phyloP scores from a whole-genome alignment of 2,113 vertebrate species.

The Petrocephalus zakoni region DNA sequence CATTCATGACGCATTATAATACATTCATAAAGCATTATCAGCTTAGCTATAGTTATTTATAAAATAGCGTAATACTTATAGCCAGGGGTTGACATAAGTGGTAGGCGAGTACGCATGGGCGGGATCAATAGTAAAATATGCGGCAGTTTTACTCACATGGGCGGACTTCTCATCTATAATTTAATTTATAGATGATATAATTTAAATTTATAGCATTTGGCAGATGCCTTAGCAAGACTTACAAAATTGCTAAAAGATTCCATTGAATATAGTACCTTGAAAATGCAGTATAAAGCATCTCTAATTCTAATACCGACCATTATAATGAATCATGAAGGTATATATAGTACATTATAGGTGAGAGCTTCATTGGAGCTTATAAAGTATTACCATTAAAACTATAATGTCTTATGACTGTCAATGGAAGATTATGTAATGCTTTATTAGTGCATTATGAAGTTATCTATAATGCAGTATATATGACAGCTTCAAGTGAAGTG shows the following conservation, averaged over 20 bases:
- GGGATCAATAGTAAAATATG: too few species aligned
- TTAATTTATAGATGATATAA: too few species aligned
- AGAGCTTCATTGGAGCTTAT: not conserved
- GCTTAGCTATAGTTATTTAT: too few species aligned
- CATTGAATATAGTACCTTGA: not conserved
- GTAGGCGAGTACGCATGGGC: too few species aligned
- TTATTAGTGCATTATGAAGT: not conserved
- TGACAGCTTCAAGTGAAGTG: not conserved
- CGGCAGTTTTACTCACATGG: too few species aligned
- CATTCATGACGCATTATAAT: too few species aligned
- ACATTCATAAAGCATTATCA: too few species aligned
- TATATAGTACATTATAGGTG: not conserved
- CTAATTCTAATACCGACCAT: not conserved
- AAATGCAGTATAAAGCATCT: not conserved
- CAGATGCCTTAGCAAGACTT: too few species aligned
- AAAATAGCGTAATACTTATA: not conserved
- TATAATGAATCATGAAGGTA: not conserved
- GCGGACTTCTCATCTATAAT: not conserved
- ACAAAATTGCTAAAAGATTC: too few species aligned
- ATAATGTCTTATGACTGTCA: not conserved
- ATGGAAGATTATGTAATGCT: not conserved
- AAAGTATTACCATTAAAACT: not conserved
- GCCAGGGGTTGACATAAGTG: too few species aligned
- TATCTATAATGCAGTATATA: not conserved
- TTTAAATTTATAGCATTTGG: too few species aligned